These are phyloP conservation scores for Glyptemys insculpta DNA, from an alignment of 2,797 vertebrate species.

Conservation along the genomic window DNA sequence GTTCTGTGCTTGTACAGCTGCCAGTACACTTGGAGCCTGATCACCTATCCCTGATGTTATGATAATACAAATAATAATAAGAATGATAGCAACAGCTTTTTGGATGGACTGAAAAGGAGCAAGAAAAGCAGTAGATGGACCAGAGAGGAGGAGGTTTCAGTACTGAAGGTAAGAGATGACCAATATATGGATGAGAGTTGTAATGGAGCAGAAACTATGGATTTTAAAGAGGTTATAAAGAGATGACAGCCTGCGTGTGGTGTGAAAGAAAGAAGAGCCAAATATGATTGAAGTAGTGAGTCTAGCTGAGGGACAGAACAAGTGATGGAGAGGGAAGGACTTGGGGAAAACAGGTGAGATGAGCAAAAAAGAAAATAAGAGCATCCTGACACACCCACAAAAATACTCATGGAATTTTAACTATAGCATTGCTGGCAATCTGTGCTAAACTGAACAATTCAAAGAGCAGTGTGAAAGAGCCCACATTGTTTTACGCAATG, in stretches of 20 bases:
- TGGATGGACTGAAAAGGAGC: not conserved
- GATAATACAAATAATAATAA: not conserved
- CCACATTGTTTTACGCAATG: not conserved
- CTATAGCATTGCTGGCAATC: not conserved
- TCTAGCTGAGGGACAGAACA: not conserved
- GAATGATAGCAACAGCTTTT: not conserved
- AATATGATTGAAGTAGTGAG: not conserved
- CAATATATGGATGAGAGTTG: not conserved
- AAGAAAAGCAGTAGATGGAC: not conserved
- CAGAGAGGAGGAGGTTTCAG: not conserved
- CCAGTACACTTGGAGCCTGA: not conserved
- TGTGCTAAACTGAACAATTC: not conserved
- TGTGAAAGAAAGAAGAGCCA: not conserved
- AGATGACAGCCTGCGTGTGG: not conserved
- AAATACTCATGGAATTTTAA: not conserved
- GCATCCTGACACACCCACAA: not conserved
- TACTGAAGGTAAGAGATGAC: not conserved
- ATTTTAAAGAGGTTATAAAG: not conserved
- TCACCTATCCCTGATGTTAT: not conserved
- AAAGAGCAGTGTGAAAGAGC: not conserved
- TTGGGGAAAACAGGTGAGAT: not conserved
- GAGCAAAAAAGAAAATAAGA: conserved; percentile 19
- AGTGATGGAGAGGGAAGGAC: not conserved
- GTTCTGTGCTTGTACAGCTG: not conserved
- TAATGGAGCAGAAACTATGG: rapidly evolving